phyloP scores from a whole-genome alignment of 2,797 vertebrate species.

The Otolemur crassicaudatus region DNA sequence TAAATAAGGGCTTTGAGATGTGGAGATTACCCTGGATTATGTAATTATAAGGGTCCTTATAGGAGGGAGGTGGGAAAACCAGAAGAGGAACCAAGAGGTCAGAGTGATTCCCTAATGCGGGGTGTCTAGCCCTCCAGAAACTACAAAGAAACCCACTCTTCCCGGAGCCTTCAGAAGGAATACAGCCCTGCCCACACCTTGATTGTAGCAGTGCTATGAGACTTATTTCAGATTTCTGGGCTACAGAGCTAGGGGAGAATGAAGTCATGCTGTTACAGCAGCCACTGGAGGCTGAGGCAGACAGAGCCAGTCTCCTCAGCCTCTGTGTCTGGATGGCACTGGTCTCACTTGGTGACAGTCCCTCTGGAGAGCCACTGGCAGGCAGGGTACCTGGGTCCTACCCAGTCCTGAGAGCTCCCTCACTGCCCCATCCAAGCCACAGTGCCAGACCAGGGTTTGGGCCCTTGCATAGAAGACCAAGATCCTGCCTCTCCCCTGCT shows the following conservation, averaged over 20 bases:
- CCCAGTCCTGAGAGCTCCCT: neutral
- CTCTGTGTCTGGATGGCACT: too few species aligned
- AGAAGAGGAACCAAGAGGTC: neutral
- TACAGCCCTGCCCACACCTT: fast-evolving
- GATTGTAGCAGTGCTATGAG: fast-evolving
- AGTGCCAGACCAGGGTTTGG: neutral
- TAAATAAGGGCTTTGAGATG: fast-evolving
- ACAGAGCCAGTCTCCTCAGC: neutral
- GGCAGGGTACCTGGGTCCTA: fast-evolving
- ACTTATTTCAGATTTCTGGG: fast-evolving
- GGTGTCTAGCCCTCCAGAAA: neutral
- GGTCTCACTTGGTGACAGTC: neutral
- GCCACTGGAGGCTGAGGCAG: neutral
- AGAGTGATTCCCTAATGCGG: too few species aligned
- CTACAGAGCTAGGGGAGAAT: fast-evolving
- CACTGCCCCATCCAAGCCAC: neutral
- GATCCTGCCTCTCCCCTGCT: fast-evolving
- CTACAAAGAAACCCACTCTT: neutral
- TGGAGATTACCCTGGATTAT: fast-evolving
- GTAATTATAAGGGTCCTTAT: neutral
- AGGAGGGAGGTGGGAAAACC: neutral
- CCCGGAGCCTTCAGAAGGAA: neutral
- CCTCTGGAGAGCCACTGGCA: too few species aligned
- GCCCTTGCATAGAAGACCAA: neutral
- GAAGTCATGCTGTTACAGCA: neutral